phyloP scores from a whole-genome alignment of 2,113 vertebrate genomes.

The Lanius ludovicianus region DNA sequence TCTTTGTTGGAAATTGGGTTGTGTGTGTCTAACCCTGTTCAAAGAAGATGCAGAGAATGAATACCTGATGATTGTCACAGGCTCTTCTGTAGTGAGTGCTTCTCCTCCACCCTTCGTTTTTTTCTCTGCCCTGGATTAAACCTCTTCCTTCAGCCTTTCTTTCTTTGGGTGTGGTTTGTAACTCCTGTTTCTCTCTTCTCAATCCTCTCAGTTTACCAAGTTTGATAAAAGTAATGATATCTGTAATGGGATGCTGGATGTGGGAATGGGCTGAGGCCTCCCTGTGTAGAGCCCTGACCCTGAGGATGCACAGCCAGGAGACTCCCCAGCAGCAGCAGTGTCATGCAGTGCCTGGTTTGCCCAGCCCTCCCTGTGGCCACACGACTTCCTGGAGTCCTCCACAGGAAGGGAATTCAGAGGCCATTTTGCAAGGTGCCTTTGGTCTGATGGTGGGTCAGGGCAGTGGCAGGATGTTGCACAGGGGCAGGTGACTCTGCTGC shows the following conservation, averaged over 20 bases:
- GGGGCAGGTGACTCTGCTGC: background rate
- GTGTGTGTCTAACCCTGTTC: background rate
- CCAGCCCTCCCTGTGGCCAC: background rate
- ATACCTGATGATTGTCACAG: background rate
- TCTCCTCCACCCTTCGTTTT: background rate
- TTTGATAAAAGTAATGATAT: background rate
- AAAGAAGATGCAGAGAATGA: background rate
- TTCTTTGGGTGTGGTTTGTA: background rate
- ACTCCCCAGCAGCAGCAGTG: background rate
- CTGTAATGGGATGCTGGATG: background rate
- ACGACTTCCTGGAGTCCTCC: fast-evolving
- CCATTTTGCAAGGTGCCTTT: background rate
- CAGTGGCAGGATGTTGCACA: background rate
- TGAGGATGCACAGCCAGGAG: background rate
- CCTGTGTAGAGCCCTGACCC: background rate
- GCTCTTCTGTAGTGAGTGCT: background rate
- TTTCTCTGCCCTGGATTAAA: background rate
- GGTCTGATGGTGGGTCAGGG: background rate
- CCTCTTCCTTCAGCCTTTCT: background rate
- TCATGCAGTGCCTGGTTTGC: fast-evolving
- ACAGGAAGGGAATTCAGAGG: background rate
- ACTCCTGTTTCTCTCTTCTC: background rate
- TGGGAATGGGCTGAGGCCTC: background rate
- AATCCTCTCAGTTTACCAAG: background rate
- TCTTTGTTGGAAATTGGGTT: background rate